phyloP scores from a whole-genome alignment of 2,113 vertebrate species.

The Rhea americana region DNA sequence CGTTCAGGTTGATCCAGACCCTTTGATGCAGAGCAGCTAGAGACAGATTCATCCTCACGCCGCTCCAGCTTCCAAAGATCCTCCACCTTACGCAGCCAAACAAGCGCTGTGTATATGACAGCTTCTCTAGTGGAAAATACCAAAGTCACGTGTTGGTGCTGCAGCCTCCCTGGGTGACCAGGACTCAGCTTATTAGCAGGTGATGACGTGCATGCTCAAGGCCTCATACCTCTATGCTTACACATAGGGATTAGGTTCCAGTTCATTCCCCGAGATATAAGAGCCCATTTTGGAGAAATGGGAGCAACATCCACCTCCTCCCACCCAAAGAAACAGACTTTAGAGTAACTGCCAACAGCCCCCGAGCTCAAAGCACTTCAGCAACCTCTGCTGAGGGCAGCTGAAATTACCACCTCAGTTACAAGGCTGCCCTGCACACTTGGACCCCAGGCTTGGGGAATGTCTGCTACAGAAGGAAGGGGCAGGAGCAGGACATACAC shows the following conservation, averaged over 20 bases:
- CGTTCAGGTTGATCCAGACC: fast-evolving
- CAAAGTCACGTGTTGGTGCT: background rate
- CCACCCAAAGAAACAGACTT: background rate
- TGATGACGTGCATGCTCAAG: background rate
- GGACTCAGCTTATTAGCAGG: slow-evolving; percentile 11
- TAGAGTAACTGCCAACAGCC: background rate
- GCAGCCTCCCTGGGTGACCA: background rate
- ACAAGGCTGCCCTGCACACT: background rate
- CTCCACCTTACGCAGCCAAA: background rate
- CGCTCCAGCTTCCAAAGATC: background rate
- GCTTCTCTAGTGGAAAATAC: slow-evolving; percentile 46
- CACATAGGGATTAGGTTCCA: slow-evolving; percentile 24
- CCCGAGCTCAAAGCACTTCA: background rate
- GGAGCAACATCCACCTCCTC: background rate
- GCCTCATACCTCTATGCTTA: background rate
- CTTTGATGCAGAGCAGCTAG: background rate
- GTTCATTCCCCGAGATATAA: background rate
- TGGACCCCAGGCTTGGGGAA: background rate
- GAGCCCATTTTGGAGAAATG: slow-evolving; percentile 23
- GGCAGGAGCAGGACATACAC: background rate
- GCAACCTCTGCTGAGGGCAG: slow-evolving; percentile 9
- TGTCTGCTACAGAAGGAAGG: background rate
- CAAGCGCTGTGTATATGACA: background rate
- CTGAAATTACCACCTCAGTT: background rate
- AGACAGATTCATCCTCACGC: background rate